Evolutionary conservation across 2,113 vertebrate genomes (phyloP).

Genomic region (Charadrius vociferus): DNA sequence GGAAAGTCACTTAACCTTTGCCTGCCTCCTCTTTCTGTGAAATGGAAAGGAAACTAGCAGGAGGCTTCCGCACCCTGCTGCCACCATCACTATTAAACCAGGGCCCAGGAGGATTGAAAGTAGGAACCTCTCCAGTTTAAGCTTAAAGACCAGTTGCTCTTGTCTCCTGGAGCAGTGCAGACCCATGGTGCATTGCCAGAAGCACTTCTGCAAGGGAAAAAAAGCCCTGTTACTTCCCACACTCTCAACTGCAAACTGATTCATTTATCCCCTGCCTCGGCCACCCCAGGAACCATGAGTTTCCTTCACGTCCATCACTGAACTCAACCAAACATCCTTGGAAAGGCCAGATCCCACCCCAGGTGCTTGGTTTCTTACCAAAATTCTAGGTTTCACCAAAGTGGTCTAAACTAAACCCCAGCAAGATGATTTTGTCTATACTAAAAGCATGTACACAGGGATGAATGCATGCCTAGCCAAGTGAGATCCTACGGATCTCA

Average conservation of each 20-base stretch:
- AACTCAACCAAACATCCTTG: not conserved
- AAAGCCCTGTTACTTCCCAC: not conserved
- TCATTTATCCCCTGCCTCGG: fast-evolving
- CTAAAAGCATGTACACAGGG: not conserved
- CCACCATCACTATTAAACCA: not conserved
- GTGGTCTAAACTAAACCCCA: not conserved
- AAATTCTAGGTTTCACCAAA: not conserved
- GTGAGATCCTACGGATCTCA: not conserved
- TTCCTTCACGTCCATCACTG: not conserved
- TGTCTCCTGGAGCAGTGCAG: not conserved
- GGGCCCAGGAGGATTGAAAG: not conserved
- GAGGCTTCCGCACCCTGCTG: not conserved
- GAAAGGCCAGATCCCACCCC: not conserved
- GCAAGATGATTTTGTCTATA: not conserved
- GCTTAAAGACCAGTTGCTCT: not conserved
- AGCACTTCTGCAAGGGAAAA: not conserved
- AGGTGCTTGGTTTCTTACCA: not conserved
- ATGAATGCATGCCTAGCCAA: not conserved
- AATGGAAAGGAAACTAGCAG: not conserved
- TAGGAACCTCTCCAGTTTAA: not conserved
- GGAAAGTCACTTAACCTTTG: slow-evolving; percentile 21
- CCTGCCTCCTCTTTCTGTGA: not conserved
- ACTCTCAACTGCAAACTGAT: not conserved
- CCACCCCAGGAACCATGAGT: not conserved
- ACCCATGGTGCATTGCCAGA: not conserved